A percentile compares a stretch with the other conserved stretches of the same genome.
Conservation (phyloP, 2,888 invertebrate species). For the Ophioninae sp. region DNA sequence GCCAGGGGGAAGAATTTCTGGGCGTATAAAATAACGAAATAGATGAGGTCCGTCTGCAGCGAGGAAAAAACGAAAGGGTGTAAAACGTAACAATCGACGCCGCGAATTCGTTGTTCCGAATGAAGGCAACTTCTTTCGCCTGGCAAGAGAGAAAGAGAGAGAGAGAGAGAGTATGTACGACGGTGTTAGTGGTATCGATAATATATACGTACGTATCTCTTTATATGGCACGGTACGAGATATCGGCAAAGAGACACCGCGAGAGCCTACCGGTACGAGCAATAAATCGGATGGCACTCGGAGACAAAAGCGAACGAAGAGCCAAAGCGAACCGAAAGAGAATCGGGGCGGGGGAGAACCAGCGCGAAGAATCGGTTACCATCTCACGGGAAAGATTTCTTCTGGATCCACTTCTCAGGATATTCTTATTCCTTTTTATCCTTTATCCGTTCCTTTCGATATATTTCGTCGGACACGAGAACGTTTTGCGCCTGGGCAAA, state of each 20-base stretch:
- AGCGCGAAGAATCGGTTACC: slow-evolving; percentile 56
- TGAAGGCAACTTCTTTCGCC: slow-evolving; percentile 40
- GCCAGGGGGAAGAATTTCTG: slow-evolving; percentile 14
- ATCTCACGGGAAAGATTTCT: slow-evolving; percentile 55
- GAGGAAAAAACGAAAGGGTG: slow-evolving; percentile 47
- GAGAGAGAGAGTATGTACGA: neutral
- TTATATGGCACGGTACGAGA: slow-evolving; percentile 63
- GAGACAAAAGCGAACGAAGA: slow-evolving; percentile 63
- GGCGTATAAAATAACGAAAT: slow-evolving; percentile 35
- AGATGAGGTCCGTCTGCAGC: slow-evolving; percentile 5
- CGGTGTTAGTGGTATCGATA: slow-evolving; percentile 3
- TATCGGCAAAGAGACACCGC: slow-evolving; percentile 66
- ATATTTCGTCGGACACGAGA: slow-evolving; percentile 21
- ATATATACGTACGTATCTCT: slow-evolving; percentile 38
- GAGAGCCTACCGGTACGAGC: slow-evolving; percentile 62
- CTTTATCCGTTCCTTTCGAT: slow-evolving; percentile 32
- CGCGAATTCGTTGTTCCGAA: slow-evolving; percentile 60
- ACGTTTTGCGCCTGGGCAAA: slow-evolving; percentile 47
- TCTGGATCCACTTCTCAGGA: slow-evolving; percentile 41
- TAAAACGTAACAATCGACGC: slow-evolving; percentile 62
- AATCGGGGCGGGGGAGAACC: slow-evolving; percentile 39
- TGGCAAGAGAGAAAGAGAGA: no score
- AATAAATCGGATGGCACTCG: slow-evolving; percentile 67
- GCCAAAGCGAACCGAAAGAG: slow-evolving; percentile 35
- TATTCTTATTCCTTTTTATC: slow-evolving; percentile 42